Percentiles rank a stretch among this genome's conserved stretches.
phyloP scores from a whole-genome alignment of 2,888 invertebrate genomes.

The Nephrotoma flavescens region DNA sequence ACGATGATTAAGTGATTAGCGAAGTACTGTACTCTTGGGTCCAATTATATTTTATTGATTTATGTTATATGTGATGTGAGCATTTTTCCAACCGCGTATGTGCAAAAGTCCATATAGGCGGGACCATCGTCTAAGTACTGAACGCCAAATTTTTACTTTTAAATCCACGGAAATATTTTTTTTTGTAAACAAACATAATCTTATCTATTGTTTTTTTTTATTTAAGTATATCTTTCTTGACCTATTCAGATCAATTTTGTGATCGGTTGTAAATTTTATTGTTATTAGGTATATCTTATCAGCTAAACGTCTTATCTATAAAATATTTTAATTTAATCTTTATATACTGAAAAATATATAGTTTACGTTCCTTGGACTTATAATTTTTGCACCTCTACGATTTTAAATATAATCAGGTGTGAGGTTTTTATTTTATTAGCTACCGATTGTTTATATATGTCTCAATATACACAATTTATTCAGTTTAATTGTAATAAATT shows the following conservation, averaged over 20 bases:
- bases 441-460: neutral
- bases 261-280: neutral
- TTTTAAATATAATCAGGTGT: neutral
- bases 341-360: neutral
- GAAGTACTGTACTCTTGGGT: neutral
- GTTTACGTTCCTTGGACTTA: neutral
- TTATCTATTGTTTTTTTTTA: neutral
- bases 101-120: too few species aligned
- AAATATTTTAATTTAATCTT: neutral
- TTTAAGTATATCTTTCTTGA: neutral
- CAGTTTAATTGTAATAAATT: neutral
- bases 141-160: neutral
- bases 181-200: neutral
- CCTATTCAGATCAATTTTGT: neutral
- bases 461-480: neutral
- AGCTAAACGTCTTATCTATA: neutral
- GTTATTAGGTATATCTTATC: neutral
- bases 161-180: neutral
- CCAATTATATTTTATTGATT: neutral
- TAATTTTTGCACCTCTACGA: neutral
- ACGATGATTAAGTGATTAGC: neutral
- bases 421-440: neutral
- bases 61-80: neutral
- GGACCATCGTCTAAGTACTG: too few species aligned
- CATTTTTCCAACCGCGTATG: too few species aligned